These are phyloP conservation scores for Arrhopalites spinosus DNA, from an alignment of 2,888 invertebrate genomes.

Conservation along the genomic window DNA sequence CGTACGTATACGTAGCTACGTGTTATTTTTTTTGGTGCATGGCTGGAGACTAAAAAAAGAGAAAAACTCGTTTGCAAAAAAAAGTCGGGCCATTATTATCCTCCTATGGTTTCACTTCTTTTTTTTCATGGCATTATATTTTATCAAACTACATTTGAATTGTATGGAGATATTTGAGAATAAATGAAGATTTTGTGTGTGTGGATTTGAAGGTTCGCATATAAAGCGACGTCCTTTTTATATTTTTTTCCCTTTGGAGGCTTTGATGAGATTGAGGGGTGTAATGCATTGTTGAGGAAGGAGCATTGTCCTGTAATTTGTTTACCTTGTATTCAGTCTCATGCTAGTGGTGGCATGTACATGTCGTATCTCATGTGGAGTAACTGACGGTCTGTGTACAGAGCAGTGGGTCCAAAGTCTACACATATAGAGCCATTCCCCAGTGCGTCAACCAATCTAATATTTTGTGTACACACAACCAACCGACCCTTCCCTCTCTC, in stretches of 20 bases:
- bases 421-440: not conserved
- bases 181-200: too few species aligned
- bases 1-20: too few species aligned
- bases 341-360: too few species aligned
- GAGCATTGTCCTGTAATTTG: slow-evolving; percentile 27
- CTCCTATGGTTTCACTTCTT: not conserved
- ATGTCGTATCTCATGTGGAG: not conserved
- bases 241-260: not conserved
- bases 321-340: slow-evolving; percentile 21
- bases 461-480: slow-evolving; percentile 31
- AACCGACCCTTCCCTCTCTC: not conserved
- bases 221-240: too few species aligned
- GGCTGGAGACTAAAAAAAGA: too few species aligned
- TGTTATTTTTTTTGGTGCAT: too few species aligned
- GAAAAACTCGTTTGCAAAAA: too few species aligned
- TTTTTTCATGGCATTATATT: too few species aligned
- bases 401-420: not conserved
- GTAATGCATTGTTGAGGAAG: slow-evolving; percentile 20
- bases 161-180: not conserved
- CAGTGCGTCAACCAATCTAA: slow-evolving; percentile 26
- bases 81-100: too few species aligned
- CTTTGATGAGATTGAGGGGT: not conserved
- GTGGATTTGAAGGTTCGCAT: too few species aligned
- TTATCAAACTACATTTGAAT: too few species aligned
- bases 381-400: not conserved